These are phyloP conservation scores for Drosophila nr. perissopoda DNA, from an alignment of 2,888 invertebrate genomes.

Conservation along the genomic window DNA sequence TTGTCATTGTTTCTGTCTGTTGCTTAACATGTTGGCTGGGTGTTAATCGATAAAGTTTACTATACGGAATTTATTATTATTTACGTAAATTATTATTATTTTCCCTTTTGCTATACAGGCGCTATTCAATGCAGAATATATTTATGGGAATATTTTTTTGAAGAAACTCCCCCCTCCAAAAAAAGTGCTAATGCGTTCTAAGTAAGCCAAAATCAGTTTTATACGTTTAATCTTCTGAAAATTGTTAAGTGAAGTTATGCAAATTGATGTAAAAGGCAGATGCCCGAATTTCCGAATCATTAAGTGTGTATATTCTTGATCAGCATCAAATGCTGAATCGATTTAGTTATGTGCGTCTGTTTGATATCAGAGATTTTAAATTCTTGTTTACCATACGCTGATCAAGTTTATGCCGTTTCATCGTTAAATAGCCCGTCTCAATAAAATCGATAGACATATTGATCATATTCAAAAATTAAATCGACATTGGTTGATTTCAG, in stretches of 20 bases:
- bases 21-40: constrained; percentile 7
- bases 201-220: not conserved
- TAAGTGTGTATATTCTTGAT: not conserved
- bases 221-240: not conserved
- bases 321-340: not conserved
- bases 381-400: not conserved
- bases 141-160: not conserved
- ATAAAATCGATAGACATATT: not conserved
- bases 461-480: not conserved
- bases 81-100: constrained; percentile 4
- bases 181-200: not conserved
- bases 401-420: not conserved
- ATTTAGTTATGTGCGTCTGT: not conserved
- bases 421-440: not conserved
- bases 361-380: not conserved
- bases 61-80: not conserved
- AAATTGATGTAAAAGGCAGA: not conserved
- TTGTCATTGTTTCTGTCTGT: constrained; percentile 25
- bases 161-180: not conserved
- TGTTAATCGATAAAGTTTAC: constrained; percentile 19
- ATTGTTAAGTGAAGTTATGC: not conserved
- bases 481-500: not conserved
- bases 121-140: not conserved
- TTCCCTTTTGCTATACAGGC: not conserved
- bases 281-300: not conserved